Base-by-base conservation (phyloP, 2,797 vertebrate genomes). In the Lutjanus argentimaculatus region DNA sequence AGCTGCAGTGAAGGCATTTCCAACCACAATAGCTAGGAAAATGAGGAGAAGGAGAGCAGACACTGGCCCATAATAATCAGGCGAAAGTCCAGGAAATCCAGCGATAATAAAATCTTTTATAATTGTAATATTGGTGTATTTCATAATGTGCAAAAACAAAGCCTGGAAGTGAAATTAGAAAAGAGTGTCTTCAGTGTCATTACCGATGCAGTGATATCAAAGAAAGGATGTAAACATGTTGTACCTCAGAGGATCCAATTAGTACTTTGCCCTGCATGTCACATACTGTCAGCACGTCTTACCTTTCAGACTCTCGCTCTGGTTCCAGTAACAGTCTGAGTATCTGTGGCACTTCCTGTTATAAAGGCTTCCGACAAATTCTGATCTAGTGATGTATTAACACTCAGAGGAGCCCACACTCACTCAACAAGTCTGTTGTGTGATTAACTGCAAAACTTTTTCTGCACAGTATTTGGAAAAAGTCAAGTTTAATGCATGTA, bases 61-160 rank as follows among this genome's bases (percentile, higher is more conserved):
- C 12, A 94, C 75, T 0, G 52, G 36, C 15, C 77, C 73, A 67
- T 90, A 74, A 83, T 94, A 90, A 14, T 86, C 22, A 12, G 83
- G 65, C 2, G 73, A 79, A 57, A 95, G 91, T 74, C 88, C 92
- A 30, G 92, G 92, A 64, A 96, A 95, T 68, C 95, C 96, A 61
- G 78, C 62, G 16, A 96, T 91, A 13, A 88, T 21, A 63, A 96
- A 95, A 17, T 95, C 69, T 13, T 79, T 88, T 59, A 93, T 70
- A 7, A 49, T 80, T 22, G 91, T 93, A 13, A 71, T 64, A 66
- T 93, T 94, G 0, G 19, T 77, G 45, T 70, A 15, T 48, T 57
- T 64, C 87, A 93, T 91, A 8, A 56, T 36, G 11, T 7, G 10
- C 46, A 25, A 40, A 17, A 75, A 21, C 56, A 16, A 57, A 49